phyloP scores from a whole-genome alignment of 2,113 vertebrate genomes.

The Meleagris gallopavo region DNA sequence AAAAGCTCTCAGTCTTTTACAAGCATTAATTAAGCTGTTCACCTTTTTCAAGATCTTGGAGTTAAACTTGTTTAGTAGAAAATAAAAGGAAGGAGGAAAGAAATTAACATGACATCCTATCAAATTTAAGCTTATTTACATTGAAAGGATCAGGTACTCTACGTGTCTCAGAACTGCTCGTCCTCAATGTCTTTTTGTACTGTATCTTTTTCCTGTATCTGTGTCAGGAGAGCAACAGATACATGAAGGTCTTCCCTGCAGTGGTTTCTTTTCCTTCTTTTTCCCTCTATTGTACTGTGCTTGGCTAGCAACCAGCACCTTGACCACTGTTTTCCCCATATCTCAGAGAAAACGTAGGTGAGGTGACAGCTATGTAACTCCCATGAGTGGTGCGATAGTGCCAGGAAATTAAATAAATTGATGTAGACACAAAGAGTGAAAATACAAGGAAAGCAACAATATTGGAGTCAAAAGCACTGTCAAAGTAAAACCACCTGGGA shows the following conservation, averaged over 20 bases:
- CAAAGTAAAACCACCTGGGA: neutral
- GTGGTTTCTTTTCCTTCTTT: neutral
- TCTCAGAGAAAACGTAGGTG: neutral
- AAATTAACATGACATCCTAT: neutral
- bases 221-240: neutral
- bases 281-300: fast-evolving
- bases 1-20: neutral
- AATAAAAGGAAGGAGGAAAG: neutral
- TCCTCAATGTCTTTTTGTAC: neutral
- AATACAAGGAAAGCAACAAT: neutral
- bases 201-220: neutral
- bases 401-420: neutral
- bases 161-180: neutral
- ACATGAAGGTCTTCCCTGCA: neutral
- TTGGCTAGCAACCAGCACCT: neutral
- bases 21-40: neutral
- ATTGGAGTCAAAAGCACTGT: neutral
- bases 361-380: neutral
- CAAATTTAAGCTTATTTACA: neutral
- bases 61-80: neutral
- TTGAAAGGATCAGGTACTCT: neutral
- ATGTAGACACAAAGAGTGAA: neutral
- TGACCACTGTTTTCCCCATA: neutral
- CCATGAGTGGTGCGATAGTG: neutral
- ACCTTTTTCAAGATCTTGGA: neutral